These are phyloP conservation scores for Moxostoma hubbsi DNA, from an alignment of 2,797 vertebrate genomes.

Conservation along the genomic window DNA sequence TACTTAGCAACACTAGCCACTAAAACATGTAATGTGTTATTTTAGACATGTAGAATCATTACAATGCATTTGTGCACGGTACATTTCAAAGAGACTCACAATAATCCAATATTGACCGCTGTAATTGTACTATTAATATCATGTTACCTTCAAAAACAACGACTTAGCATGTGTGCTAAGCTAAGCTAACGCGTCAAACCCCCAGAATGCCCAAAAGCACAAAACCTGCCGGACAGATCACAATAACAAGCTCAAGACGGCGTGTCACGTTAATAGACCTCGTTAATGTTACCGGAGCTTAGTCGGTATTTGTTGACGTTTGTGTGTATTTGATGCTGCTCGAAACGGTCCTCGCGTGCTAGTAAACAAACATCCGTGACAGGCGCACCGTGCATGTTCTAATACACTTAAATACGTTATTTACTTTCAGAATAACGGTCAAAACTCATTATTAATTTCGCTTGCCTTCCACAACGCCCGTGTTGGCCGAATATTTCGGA, in stretches of 20 bases:
- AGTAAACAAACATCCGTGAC: constrained; percentile 2
- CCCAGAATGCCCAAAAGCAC: neutral
- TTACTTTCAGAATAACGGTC: neutral
- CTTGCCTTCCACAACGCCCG: constrained; percentile 5
- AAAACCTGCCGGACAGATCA: neutral
- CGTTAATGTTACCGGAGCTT: neutral
- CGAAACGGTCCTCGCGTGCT: neutral
- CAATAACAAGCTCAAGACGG: neutral
- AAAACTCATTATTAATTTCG: neutral
- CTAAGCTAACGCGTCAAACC: constrained; percentile 36
- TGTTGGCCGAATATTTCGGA: neutral
- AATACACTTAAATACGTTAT: neutral
- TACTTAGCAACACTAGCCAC: too few relatives aligned
- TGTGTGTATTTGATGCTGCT: neutral
- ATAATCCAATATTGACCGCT: too few relatives aligned
- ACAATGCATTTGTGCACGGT: too few relatives aligned
- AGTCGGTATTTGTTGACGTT: too few relatives aligned
- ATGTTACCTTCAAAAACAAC: neutral
- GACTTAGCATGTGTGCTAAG: constrained; percentile 12
- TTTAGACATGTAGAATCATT: too few relatives aligned
- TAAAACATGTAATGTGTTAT: too few relatives aligned
- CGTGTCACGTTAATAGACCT: neutral
- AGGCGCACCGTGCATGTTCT: neutral
- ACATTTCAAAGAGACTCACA: too few relatives aligned
- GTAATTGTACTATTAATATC: too few relatives aligned